A percentile compares a stretch with the other conserved stretches of the same genome.
phyloP scores from a whole-genome alignment of 2,888 invertebrate genomes.

The Luperina nickerlii region DNA sequence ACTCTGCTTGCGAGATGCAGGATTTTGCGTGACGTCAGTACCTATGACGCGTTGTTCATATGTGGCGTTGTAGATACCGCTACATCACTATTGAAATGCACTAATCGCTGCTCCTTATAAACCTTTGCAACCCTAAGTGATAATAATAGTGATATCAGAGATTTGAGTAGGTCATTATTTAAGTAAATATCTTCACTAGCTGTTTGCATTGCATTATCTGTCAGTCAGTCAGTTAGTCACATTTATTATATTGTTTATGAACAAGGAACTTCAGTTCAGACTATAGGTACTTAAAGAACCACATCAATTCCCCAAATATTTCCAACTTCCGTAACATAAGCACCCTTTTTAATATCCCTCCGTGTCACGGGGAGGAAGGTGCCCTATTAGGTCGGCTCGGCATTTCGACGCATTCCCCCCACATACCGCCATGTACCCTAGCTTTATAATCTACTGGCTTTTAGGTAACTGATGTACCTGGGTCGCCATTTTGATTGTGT shows the following conservation, averaged over 20 bases:
- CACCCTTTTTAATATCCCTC: slow-evolving; percentile 82
- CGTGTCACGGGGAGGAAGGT: slow-evolving; percentile 70
- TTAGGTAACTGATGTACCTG: slow-evolving; percentile 35
- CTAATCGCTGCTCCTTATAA: not conserved
- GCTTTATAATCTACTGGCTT: slow-evolving; percentile 42
- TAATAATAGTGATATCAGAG: not conserved
- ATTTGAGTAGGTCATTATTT: not conserved
- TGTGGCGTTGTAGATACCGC: too few relatives aligned
- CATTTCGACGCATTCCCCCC: slow-evolving; percentile 66
- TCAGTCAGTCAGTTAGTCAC: not conserved
- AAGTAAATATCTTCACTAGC: not conserved
- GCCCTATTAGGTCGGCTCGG: slow-evolving; percentile 68
- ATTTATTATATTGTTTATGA: not conserved
- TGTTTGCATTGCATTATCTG: not conserved
- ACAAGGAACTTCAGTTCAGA: not conserved
- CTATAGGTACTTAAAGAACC: slow-evolving; percentile 29
- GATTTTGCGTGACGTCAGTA: too few relatives aligned
- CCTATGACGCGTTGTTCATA: too few relatives aligned
- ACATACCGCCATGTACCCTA: slow-evolving; percentile 45
- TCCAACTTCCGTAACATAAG: slow-evolving; percentile 56
- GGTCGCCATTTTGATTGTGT: slow-evolving; percentile 37
- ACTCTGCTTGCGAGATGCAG: too few relatives aligned
- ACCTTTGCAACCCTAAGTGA: not conserved
- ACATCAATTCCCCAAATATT: slow-evolving; percentile 39
- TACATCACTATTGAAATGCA: not conserved